Evolutionary conservation across 1,140 invertebrate species (phyloP), one percentile per base, ranked within the genome.

Genomic region (Ceratina australensis): DNA sequence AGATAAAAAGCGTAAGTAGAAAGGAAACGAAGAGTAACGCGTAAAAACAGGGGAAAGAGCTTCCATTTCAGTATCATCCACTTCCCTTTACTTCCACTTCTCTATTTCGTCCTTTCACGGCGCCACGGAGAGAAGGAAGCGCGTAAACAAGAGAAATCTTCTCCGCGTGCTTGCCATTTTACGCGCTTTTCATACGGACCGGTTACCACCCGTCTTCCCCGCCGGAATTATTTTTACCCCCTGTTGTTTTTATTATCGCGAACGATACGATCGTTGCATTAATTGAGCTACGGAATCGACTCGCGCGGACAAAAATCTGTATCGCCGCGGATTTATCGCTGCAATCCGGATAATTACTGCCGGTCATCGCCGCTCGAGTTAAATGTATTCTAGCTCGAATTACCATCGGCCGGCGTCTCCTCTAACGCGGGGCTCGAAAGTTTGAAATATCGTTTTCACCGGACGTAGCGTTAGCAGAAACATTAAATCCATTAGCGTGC

Each of bases 21-120:
- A 74, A 76, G 59, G 42, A 66, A 57, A 50, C 66, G 52, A 18
- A 26, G 52, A 81, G 68, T 71, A 79, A 80, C 64, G 79, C 59
- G 82, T 78, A 66, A 72, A 79, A 63, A 82, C 52, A 24, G n/a
- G 54, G 54, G 52, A 68, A 73, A 57, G 74, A 85, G 73, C 79
- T 84, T 84, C 59, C 72, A 65, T 84, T 83, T 80, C 72, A 67
- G 82, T 50, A 71, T 84, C 79, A 80, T 80, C 59, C 82, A 75
- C 52, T 60, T 33, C 69, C 64, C 69, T 84, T 81, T 82, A 64
- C 81, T 76, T 74, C 54, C 71, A 50, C 69, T 42, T 33, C 54
- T 68, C 52, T 64, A 56, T 72, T 59, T 68, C 57, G 61, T 79
- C 61, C 56, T 56, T 33, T 82, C 68, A 69, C 49, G 15, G 15